A percentile compares a stretch with the other conserved stretches of the same genome.
These are phyloP conservation scores for Ypsolopha sequella DNA, from an alignment of 2,888 invertebrate species.

Conservation along the genomic window DNA sequence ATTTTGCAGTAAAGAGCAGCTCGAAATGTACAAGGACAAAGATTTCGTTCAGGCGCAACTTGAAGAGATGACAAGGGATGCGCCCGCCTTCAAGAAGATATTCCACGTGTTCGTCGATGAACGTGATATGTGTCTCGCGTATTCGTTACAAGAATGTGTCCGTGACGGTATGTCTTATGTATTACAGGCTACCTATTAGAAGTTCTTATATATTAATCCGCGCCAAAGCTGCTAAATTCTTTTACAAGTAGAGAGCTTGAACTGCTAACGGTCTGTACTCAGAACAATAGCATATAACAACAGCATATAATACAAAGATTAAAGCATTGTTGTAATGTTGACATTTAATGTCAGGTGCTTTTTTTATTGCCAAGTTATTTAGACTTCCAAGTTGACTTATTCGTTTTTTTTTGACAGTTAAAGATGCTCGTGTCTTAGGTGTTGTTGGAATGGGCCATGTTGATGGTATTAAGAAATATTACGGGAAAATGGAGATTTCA, in stretches of 20 bases:
- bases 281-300: too few species aligned
- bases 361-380: background rate
- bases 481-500: conserved; percentile 53
- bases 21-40: conserved; percentile 55
- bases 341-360: too few species aligned
- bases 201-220: background rate
- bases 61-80: conserved; percentile 53
- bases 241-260: too few species aligned
- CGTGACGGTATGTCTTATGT: conserved; percentile 30
- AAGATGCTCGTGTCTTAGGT: conserved; percentile 83
- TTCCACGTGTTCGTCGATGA: conserved; percentile 63
- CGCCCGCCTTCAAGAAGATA: conserved; percentile 61
- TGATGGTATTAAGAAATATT: conserved; percentile 79
- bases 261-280: too few species aligned
- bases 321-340: too few species aligned
- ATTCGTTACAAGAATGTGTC: conserved; percentile 58
- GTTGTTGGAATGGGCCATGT: conserved; percentile 98
- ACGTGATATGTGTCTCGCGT: conserved; percentile 57
- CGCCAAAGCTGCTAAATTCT: too few species aligned
- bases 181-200: background rate
- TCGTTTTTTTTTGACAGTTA: conserved; percentile 15
- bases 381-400: background rate
- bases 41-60: conserved; percentile 59
- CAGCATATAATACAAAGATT: too few species aligned
- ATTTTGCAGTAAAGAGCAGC: conserved; percentile 36